These are phyloP conservation scores for Pantherophis vulpinus DNA, from an alignment of 2,797 vertebrate genomes.

Conservation along the genomic window DNA sequence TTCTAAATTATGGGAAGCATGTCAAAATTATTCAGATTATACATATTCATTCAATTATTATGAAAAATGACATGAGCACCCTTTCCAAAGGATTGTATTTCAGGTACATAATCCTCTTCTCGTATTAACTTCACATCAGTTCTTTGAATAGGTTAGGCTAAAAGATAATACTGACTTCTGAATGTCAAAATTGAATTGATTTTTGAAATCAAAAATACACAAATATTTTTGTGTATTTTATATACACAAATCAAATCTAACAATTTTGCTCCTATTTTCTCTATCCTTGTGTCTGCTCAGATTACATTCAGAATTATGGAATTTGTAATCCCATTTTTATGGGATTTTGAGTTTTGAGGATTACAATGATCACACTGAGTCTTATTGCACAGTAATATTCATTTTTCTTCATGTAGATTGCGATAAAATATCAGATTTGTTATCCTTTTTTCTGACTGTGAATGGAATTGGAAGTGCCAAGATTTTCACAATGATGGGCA, in stretches of 20 bases:
- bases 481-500: background rate
- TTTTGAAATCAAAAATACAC: background rate
- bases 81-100: background rate
- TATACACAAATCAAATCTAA: background rate
- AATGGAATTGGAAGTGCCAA: background rate
- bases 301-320: background rate
- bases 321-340: background rate
- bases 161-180: background rate
- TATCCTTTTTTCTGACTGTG: background rate
- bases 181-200: background rate
- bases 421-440: background rate
- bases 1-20: background rate
- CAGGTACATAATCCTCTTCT: background rate
- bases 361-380: background rate
- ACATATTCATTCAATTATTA: background rate
- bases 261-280: background rate
- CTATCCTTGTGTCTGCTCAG: background rate
- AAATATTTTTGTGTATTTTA: too few species aligned
- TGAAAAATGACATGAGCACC: background rate
- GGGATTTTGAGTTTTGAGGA: background rate
- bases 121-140: background rate
- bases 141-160: background rate
- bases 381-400: background rate
- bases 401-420: background rate
- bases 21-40: background rate